Evolutionary conservation across 2,113 vertebrate species (phyloP), one percentile per base, ranked within the genome.

Genomic region (Hippoglossus stenolepis): DNA sequence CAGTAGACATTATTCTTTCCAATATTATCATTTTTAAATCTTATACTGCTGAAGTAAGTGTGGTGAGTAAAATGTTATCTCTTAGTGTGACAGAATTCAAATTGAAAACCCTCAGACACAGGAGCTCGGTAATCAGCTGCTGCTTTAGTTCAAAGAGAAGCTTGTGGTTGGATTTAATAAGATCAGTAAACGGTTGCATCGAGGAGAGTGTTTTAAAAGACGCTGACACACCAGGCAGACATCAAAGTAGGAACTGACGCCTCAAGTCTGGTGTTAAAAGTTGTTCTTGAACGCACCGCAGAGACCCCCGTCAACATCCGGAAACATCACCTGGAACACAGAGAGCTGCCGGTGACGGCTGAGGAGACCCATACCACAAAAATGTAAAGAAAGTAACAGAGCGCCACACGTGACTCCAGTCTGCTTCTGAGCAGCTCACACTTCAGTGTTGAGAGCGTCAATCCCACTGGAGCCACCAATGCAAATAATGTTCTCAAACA

Each of bases 71-170:
- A 85, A 49, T 70, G 0, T 64, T 70, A 77, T 24, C 49, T 72
- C 8, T 2, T 60, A 79, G 61, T 63, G 38, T 69, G 65, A 61
- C 23, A 2, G 64, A 64, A 82, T 67, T 26, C 49, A 66, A 67
- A 56, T 51, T 18, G 15, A 79, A 31, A 51, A 20, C 61, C 45
- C 47, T 82, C 21, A 60, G 53, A 79, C 64, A 18, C 15, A 43
- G 65, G 51, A 65, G 59, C 38, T 24, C 56, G 12, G 56, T 24
- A 24, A 58, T 26, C 51, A 58, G 8, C 38, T 4, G 51, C 51
- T n/a, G 51, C 18, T 15, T 9, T 3, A 20, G 49, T 77, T 73
- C 45, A 84, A 82, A 87, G 73, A 2, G 13, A 69, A 65, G 51
- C 51, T 20, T 20, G 51, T 8, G 6, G 51, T 54, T 21, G 51